Percentiles rank a stretch among this genome's conserved stretches.
Evolutionary conservation across 2,888 invertebrate genomes (phyloP).

Genomic region (Frankliniella intonsa): DNA sequence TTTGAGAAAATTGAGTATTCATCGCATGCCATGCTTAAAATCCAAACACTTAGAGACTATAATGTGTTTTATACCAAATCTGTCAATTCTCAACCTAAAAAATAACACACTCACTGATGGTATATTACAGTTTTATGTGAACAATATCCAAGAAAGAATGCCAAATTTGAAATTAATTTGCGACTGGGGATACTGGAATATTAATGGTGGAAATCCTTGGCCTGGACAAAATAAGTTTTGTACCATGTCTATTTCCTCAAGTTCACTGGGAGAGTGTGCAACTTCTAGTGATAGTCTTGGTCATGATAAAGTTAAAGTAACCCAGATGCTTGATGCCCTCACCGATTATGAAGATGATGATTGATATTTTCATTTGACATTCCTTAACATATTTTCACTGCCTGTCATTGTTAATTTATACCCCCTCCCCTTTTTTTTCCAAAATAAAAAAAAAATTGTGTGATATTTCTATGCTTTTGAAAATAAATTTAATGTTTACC

Average conservation of each 20-base stretch:
- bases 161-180: background rate
- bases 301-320: background rate
- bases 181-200: background rate
- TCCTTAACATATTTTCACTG: background rate
- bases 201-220: background rate
- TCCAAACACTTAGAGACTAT: background rate
- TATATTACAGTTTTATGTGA: background rate
- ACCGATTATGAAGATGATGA: constrained; percentile 9
- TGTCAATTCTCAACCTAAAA: background rate
- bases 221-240: background rate
- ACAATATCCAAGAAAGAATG: background rate
- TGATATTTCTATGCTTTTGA: background rate
- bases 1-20: background rate
- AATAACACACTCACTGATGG: background rate
- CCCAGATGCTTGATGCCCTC: background rate
- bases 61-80: background rate
- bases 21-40: background rate
- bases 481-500: background rate
- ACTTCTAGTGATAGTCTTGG: background rate
- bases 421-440: too few relatives aligned
- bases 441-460: background rate
- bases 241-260: background rate
- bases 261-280: background rate
- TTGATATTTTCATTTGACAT: background rate
- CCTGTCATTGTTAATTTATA: background rate